Evolutionary conservation across 2,797 vertebrate genomes (phyloP).

Genomic region (Toxotes lorentzi): DNA sequence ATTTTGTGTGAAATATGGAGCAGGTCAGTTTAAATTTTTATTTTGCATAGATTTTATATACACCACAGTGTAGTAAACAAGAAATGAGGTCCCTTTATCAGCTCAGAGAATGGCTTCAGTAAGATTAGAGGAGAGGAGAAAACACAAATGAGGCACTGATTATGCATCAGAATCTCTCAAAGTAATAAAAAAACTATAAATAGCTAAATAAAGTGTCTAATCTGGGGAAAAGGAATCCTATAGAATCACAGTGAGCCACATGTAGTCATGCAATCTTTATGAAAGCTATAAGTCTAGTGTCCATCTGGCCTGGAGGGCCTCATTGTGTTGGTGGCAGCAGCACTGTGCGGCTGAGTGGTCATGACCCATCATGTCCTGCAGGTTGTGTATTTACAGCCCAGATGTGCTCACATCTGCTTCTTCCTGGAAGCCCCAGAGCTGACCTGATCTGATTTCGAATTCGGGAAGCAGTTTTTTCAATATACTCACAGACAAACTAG

Average conservation of each 20-base stretch:
- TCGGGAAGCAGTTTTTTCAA: conserved; percentile 24
- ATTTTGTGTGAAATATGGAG: too few relatives aligned
- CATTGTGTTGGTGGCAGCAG: conserved; percentile 35
- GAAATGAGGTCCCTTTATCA: not conserved
- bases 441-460: conserved; percentile 63
- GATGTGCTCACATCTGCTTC: conserved; percentile 80
- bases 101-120: not conserved
- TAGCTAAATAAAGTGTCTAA: not conserved
- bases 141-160: not conserved
- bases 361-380: conserved; percentile 61
- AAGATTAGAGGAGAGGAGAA: not conserved
- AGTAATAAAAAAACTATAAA: not conserved
- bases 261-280: not conserved
- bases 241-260: not conserved
- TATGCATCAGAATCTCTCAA: conserved; percentile 1
- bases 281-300: conserved; percentile 3
- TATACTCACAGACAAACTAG: conserved; percentile 14
- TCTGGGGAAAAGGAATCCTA: not conserved
- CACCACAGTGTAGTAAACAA: not conserved
- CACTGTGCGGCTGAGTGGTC: conserved; percentile 30
- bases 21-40: not conserved
- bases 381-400: conserved; percentile 71
- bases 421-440: conserved; percentile 65
- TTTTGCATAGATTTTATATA: not conserved
- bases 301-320: conserved; percentile 25